Evolutionary conservation across 2,888 invertebrate genomes (phyloP).

Genomic region (Tanytarsus gracilentus): DNA sequence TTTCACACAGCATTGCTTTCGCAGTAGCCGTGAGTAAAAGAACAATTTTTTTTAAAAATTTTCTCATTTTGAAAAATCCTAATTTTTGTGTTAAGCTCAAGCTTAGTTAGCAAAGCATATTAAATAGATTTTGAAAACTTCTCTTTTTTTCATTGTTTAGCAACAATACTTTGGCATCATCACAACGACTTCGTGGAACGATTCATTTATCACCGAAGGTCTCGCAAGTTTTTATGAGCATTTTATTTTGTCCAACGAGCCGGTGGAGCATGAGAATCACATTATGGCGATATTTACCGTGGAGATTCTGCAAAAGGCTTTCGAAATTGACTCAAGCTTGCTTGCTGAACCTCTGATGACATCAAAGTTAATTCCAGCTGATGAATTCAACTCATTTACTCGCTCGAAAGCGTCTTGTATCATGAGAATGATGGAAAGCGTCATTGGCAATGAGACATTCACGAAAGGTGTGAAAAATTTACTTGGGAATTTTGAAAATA

Average conservation of each 20-base stretch:
- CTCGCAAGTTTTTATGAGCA: not conserved
- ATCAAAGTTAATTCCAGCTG: not conserved
- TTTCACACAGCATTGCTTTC: no score
- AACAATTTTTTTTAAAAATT: no score
- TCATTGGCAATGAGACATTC: no score
- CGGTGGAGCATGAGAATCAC: not conserved
- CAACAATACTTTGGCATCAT: constrained; percentile 1
- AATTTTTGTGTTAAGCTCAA: no score
- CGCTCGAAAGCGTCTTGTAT: not conserved
- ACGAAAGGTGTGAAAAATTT: no score
- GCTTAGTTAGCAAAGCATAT: no score
- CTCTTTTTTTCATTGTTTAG: not conserved
- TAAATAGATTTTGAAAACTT: not conserved
- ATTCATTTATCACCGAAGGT: not conserved
- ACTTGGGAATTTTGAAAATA: no score
- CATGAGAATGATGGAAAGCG: no score
- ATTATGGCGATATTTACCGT: not conserved
- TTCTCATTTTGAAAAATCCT: no score
- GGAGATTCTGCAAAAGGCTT: not conserved
- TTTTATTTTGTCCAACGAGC: not conserved
- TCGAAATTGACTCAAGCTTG: not conserved
- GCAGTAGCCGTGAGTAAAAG: no score
- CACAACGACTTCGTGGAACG: not conserved
- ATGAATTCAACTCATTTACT: not conserved
- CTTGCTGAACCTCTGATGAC: not conserved